A percentile compares a stretch with the other conserved stretches of the same genome.
Conservation (phyloP, 2,113 vertebrate species). For the Mastomys coucha region DNA sequence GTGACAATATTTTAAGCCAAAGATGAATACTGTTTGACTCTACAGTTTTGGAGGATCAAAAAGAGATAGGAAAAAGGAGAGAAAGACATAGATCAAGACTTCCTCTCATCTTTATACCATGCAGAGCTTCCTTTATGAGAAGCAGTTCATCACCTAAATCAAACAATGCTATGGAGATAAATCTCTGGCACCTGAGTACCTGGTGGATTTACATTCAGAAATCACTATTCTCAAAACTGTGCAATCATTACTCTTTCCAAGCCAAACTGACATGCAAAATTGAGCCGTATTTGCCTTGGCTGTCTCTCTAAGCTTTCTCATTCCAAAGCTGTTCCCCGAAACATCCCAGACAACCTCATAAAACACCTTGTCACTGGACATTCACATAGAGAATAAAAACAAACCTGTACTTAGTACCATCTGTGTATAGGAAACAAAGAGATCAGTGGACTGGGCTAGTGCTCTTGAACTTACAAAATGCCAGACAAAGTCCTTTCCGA, state of each 20-base stretch:
- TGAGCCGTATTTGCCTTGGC: conserved; percentile 16
- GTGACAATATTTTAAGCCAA: conserved; percentile 20
- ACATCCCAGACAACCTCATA: conserved; percentile 32
- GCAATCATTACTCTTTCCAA: conserved; percentile 45
- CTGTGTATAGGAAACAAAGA: conserved; percentile 55
- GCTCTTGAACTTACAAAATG: neutral
- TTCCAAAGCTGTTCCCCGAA: conserved; percentile 40
- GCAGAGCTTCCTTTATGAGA: conserved; percentile 2
- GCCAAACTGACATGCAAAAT: conserved; percentile 59
- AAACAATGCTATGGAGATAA: conserved; percentile 40
- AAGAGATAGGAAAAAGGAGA: neutral
- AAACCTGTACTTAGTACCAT: conserved; percentile 34
- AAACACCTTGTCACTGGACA: conserved; percentile 15
- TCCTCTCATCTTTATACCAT: conserved; percentile 41
- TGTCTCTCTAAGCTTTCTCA: conserved; percentile 26
- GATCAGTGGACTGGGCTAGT: neutral
- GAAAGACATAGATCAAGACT: neutral
- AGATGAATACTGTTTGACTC: conserved; percentile 36
- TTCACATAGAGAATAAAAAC: conserved; percentile 30
- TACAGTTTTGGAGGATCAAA: neutral
- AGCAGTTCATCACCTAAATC: conserved; percentile 30
- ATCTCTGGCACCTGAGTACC: conserved; percentile 30
- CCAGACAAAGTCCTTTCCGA: neutral
- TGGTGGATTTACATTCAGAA: conserved; percentile 47
- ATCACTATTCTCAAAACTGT: conserved; percentile 1